Evolutionary conservation across 2,888 invertebrate genomes (phyloP).

Genomic region (Lydus trimaculatus): DNA sequence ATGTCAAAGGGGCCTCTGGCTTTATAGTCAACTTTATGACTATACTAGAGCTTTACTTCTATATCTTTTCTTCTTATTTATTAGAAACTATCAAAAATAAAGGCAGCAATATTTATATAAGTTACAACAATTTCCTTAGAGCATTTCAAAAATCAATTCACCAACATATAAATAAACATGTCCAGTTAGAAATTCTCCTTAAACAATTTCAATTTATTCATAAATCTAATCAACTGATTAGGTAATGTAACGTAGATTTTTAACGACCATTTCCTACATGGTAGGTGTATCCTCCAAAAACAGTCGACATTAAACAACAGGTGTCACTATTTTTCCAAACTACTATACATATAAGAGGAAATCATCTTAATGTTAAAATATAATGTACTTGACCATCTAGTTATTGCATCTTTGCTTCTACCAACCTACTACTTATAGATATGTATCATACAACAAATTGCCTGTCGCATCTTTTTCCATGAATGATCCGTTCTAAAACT

Average conservation of each 20-base stretch:
- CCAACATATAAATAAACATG: neutral
- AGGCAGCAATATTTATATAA: neutral
- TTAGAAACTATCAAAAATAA: conserved; percentile 1
- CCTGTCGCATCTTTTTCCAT: neutral
- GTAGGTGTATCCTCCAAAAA: no score
- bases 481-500: neutral
- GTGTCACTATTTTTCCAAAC: no score
- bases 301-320: no score
- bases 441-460: neutral
- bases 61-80: neutral
- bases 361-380: no score
- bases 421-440: neutral
- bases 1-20: conserved; percentile 39
- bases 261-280: no score
- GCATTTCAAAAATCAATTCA: neutral
- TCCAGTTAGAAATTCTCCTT: neutral
- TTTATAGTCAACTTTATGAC: conserved; percentile 36
- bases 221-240: neutral
- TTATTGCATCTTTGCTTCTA: no score
- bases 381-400: no score
- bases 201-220: neutral
- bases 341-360: no score
- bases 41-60: conserved; percentile 5
- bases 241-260: no score
- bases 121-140: neutral